Evolutionary conservation across 2,888 invertebrate genomes (phyloP).

Genomic region (Corythucha ciliata): DNA sequence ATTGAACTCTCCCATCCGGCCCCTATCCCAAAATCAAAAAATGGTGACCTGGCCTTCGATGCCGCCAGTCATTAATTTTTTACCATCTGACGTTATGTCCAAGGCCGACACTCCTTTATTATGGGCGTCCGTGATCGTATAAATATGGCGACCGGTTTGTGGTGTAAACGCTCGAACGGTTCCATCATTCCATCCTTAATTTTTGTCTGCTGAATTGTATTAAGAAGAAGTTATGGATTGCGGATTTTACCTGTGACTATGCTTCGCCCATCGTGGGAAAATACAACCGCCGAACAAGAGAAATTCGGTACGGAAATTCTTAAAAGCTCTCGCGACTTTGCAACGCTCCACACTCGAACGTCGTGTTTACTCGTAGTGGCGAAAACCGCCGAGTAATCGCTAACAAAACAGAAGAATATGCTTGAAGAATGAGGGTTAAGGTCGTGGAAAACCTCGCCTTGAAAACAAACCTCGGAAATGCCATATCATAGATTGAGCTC

Average conservation of each 20-base stretch:
- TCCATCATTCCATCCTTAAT: conserved; percentile 68
- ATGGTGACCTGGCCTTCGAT: conserved; percentile 75
- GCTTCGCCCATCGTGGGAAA: conserved; percentile 68
- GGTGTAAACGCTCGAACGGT: conserved; percentile 73
- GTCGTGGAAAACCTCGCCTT: too few relatives aligned
- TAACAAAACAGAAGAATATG: conserved; percentile 42
- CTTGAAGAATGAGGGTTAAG: too few relatives aligned
- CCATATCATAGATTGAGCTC: conserved; percentile 65
- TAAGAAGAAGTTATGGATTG: background rate
- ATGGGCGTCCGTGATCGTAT: conserved; percentile 78
- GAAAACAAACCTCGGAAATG: conserved; percentile 74
- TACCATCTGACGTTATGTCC: conserved; percentile 59
- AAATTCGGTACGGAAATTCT: conserved; percentile 82
- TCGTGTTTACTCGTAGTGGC: conserved; percentile 78
- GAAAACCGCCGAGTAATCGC: conserved; percentile 73
- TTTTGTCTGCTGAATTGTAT: background rate
- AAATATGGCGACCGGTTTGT: conserved; percentile 68
- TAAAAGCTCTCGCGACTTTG: conserved; percentile 66
- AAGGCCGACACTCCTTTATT: conserved; percentile 81
- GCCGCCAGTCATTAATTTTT: conserved; percentile 73
- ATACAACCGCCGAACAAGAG: conserved; percentile 66
- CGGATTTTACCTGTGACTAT: conserved; percentile 57
- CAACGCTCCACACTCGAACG: conserved; percentile 75
- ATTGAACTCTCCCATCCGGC: background rate
- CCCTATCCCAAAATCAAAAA: background rate